A percentile compares a stretch with the other conserved stretches of the same genome.
Conservation (phyloP, 2,113 vertebrate genomes). For the Ptychochromis oligacanthus region DNA sequence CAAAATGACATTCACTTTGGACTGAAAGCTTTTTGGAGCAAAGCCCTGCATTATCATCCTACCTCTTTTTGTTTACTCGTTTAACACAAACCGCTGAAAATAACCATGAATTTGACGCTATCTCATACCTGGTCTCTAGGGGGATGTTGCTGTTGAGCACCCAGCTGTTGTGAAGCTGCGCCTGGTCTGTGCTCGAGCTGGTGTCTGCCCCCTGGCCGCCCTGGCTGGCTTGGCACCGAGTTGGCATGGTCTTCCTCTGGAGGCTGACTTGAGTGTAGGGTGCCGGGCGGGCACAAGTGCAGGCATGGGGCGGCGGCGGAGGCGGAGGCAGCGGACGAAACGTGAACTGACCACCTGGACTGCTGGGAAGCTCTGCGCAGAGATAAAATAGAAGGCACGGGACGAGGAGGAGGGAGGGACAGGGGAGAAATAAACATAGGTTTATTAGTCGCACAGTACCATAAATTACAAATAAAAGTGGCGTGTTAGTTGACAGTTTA, state of each 20-base stretch:
- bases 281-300: slow-evolving; percentile 90
- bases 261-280: slow-evolving; percentile 87
- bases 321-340: slow-evolving; percentile 94
- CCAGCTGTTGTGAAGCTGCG: slow-evolving; percentile 96
- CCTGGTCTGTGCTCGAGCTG: slow-evolving; percentile 74
- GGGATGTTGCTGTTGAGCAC: slow-evolving; percentile 98
- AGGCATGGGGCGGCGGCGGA: slow-evolving; percentile 90
- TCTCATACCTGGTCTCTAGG: slow-evolving; percentile 91
- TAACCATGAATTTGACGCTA: background rate
- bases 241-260: slow-evolving; percentile 93
- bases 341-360: slow-evolving; percentile 94
- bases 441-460: slow-evolving; percentile 64
- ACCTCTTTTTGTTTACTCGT: background rate
- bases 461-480: slow-evolving; percentile 75
- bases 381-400: background rate
- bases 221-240: slow-evolving; percentile 89
- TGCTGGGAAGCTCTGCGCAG: slow-evolving; percentile 87
- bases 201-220: slow-evolving; percentile 82
- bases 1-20: slow-evolving; percentile 26
- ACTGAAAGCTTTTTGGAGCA: slow-evolving; percentile 9
- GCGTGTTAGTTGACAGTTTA: slow-evolving; percentile 68
- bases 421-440: slow-evolving; percentile 61
- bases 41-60: background rate
- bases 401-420: slow-evolving; percentile 15
- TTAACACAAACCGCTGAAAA: background rate